Evolutionary conservation across 2,888 invertebrate species (phyloP).

Genomic region (Acanthosoma haemorrhoidale): DNA sequence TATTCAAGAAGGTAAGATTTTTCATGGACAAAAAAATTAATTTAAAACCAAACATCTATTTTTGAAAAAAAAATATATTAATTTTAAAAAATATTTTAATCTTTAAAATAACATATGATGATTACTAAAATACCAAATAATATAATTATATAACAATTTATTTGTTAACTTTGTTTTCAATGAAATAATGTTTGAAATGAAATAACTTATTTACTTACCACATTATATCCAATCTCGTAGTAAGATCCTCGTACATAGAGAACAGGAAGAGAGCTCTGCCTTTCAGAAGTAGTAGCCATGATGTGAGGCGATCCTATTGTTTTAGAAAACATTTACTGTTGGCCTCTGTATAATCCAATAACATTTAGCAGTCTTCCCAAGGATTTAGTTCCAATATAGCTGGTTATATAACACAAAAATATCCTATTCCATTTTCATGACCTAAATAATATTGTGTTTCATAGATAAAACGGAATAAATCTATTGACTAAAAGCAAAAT

Average conservation of each 20-base stretch:
- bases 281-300: constrained; percentile 13
- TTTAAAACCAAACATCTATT: no score
- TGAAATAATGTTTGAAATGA: no score
- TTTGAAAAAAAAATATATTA: no score
- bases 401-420: neutral
- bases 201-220: constrained; percentile 66
- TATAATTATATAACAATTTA: neutral
- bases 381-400: neutral
- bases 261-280: constrained; percentile 67
- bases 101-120: neutral
- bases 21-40: no score
- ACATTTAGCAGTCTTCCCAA: constrained; percentile 4
- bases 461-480: neutral
- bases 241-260: constrained; percentile 72
- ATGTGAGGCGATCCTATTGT: neutral
- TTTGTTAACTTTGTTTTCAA: neutral
- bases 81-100: no score
- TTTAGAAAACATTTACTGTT: neutral
- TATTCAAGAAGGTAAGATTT: no score
- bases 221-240: constrained; percentile 80
- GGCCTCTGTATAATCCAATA: constrained; percentile 13
- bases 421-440: no score
- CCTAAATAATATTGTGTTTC: neutral
- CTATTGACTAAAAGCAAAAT: neutral
- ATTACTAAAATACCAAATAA: neutral